Conservation (phyloP, 1,140 invertebrate genomes). For the Asbolus verrucosus region DNA sequence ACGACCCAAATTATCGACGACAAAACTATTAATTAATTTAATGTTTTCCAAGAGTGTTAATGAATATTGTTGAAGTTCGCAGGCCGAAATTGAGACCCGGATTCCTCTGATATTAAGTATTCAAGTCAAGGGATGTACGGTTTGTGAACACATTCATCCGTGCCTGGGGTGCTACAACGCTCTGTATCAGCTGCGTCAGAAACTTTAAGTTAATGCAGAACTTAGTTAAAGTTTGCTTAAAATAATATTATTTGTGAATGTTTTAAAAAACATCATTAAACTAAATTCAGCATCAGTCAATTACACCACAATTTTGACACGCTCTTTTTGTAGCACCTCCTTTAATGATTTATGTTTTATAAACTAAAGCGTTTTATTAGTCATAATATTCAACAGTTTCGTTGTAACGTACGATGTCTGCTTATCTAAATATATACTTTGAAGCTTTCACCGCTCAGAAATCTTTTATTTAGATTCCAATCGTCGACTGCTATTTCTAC, state of each 20-base stretch:
- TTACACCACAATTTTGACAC: neutral
- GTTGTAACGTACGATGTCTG: conserved; percentile 4
- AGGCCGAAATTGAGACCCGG: conserved; percentile 1
- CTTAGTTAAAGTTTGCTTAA: neutral
- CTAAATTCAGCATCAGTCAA: too few species aligned
- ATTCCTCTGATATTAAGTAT: conserved; percentile 24
- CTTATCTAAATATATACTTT: conserved; percentile 35
- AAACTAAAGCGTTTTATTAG: conserved; percentile 18
- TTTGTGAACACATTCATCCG: conserved; percentile 18
- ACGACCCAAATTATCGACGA: conserved; percentile 9
- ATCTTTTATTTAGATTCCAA: conserved; percentile 25
- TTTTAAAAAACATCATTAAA: too few species aligned
- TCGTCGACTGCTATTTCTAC: conserved; percentile 19
- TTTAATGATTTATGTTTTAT: conserved; percentile 1
- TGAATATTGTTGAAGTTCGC: conserved; percentile 1
- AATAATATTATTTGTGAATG: too few species aligned
- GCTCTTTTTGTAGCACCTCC: neutral
- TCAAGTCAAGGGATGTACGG: conserved; percentile 27
- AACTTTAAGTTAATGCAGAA: conserved; percentile 4
- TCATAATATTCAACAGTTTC: conserved; percentile 15
- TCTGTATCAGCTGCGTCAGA: conserved; percentile 22
- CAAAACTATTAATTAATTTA: conserved; percentile 14
- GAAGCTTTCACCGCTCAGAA: conserved; percentile 19
- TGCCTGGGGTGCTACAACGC: conserved; percentile 16
- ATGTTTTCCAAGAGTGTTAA: conserved; percentile 11